A percentile compares a stretch with the other conserved stretches of the same genome.
These are phyloP conservation scores for Neopipo cinnamomea DNA, from an alignment of 2,113 vertebrate genomes.

Conservation along the genomic window DNA sequence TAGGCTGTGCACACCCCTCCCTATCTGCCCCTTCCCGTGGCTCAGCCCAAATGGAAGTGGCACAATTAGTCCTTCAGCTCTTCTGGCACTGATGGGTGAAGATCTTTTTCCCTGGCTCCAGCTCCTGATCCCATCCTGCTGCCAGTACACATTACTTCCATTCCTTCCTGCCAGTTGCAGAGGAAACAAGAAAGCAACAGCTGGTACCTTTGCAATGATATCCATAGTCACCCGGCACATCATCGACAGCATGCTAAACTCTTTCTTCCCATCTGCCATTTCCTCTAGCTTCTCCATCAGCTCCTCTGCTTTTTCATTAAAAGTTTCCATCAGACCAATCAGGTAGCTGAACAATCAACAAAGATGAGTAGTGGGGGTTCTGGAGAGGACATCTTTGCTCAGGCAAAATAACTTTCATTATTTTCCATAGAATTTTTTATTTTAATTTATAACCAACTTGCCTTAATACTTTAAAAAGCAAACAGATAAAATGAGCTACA, in stretches of 20 bases:
- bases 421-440: neutral
- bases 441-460: neutral
- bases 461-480: neutral
- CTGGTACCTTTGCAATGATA: constrained; percentile 77
- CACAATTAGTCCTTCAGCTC: neutral
- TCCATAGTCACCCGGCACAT: constrained; percentile 73
- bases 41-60: neutral
- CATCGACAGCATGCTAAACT: constrained; percentile 76
- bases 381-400: neutral
- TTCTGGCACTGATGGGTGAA: neutral
- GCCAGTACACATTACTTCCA: neutral
- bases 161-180: neutral
- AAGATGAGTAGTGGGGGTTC: neutral
- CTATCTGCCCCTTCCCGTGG: neutral
- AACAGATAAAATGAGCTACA: neutral
- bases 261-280: constrained; percentile 74
- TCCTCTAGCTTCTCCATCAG: constrained; percentile 76
- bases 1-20: neutral
- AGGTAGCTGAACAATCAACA: constrained; percentile 73
- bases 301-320: constrained; percentile 81
- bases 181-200: neutral
- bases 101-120: neutral
- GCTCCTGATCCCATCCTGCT: neutral
- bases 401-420: neutral
- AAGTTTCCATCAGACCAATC: constrained; percentile 75